Evolutionary conservation across 2,113 vertebrate species (phyloP).

Genomic region (Sialia sialis): DNA sequence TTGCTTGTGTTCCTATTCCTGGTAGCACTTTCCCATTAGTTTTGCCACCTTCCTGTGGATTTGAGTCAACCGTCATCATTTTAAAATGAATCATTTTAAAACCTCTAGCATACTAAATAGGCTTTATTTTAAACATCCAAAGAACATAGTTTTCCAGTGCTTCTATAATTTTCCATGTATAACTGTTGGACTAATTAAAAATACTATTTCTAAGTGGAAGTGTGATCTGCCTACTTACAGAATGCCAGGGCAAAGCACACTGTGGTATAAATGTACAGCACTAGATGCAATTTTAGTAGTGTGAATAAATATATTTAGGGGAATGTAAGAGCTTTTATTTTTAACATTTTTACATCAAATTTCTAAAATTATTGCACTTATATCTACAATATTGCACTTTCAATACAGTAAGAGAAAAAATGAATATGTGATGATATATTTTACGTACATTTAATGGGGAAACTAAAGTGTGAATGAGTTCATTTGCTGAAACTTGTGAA

Average conservation of each 20-base stretch:
- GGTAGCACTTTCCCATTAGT: not conserved
- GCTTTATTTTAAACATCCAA: not conserved
- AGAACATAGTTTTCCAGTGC: not conserved
- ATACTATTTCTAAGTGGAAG: not conserved
- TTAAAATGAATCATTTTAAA: not conserved
- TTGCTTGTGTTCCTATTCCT: not conserved
- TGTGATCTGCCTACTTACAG: not conserved
- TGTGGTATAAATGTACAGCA: not conserved
- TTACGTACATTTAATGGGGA: not conserved
- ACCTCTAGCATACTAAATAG: not conserved
- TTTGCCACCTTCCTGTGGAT: not conserved
- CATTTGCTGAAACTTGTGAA: not conserved
- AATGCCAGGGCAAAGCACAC: not conserved
- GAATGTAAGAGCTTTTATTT: not conserved
- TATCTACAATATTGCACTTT: not conserved
- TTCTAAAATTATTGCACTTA: not conserved
- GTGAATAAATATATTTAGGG: not conserved
- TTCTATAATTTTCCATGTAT: not conserved
- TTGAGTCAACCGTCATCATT: not conserved
- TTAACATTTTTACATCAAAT: not conserved
- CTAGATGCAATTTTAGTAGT: not conserved
- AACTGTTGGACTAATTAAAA: not conserved
- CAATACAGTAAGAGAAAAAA: not conserved
- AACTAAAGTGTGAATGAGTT: not conserved
- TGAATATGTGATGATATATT: fast-evolving